A percentile compares a stretch with the other conserved stretches of the same genome.
phyloP scores from a whole-genome alignment of 2,113 vertebrate species.

The Tyrannus savana region DNA sequence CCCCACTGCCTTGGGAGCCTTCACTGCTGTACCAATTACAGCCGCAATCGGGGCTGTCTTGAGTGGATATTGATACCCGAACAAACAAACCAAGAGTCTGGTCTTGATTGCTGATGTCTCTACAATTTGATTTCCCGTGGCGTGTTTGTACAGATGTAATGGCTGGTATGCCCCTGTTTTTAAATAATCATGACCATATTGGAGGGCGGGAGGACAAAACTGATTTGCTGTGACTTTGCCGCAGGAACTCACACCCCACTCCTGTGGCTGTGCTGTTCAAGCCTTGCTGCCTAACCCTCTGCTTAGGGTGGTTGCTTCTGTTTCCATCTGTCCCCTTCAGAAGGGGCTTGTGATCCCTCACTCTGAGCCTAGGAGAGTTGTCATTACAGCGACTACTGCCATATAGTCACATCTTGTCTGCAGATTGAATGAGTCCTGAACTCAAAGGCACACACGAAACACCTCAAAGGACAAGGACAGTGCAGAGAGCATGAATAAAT shows the following conservation, averaged over 20 bases:
- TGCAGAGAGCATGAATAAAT: neutral
- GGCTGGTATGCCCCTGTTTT: slow-evolving; percentile 17
- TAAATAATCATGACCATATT: neutral
- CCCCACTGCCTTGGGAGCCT: neutral
- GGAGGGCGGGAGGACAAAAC: neutral
- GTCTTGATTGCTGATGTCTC: slow-evolving; percentile 41
- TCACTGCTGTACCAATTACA: neutral
- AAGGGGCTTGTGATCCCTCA: neutral
- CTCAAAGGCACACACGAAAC: neutral
- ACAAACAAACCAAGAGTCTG: slow-evolving; percentile 38
- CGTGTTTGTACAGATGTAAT: slow-evolving; percentile 31
- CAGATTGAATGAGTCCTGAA: neutral
- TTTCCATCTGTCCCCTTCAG: neutral
- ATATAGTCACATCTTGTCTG: neutral
- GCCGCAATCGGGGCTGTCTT: neutral
- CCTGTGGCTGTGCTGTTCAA: neutral
- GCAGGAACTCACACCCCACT: neutral
- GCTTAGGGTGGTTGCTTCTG: neutral
- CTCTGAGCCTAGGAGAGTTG: neutral
- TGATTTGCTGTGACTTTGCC: neutral
- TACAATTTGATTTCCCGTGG: slow-evolving; percentile 45
- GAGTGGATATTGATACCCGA: neutral
- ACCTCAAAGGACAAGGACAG: neutral
- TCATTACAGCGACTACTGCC: neutral
- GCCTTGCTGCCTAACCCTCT: neutral